Base-by-base conservation (phyloP, 92 coral and sea anemone species). In the Heteractis magnifica region DNA sequence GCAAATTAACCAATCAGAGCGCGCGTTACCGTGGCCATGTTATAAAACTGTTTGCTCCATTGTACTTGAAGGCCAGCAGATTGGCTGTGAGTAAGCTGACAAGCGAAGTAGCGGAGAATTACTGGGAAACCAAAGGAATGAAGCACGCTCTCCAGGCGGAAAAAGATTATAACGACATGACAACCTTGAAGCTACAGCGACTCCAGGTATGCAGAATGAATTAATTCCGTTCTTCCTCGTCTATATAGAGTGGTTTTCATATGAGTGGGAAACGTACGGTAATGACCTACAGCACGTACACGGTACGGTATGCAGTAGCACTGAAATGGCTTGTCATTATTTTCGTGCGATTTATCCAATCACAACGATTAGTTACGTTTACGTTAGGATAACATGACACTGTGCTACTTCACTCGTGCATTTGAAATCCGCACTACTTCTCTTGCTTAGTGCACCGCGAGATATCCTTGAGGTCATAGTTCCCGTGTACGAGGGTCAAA, bases 121-220 rank as follows among this genome's bases (percentile, higher is more conserved):
- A 77, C 84, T 92, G 97, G 93, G 98, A 94, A 51, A 95, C 95
- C 9, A 94, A 90, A 77, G 98, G 97, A 48, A 93, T 93, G 92
- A 90, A 92, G 34, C 96, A 90, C 65, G 94, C 98, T 14, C 76
- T 94, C 23, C 92, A 91, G 80, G 91, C 93, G 26, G 98, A 94
- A 84, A 90, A 86, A 81, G 95, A 90, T 77, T 75, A 91, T 55
- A 92, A 87, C 76, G 89, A 82, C 41, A 82, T 85, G 86, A 85
- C 89, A 16, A 59, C 98, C 12, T 86, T 84, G n/a, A 95, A 95
- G 75, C 89, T 90, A 59, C 93, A 90, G 41, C 90, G 91, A 81
- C 78, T 93, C 13, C 92, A 93, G 98, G 98, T 82, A 77, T 59
- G 44, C 44, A 34, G 64, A 62, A 62, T 9, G 23, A 55, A 55